Percentiles rank a stretch among this genome's conserved stretches.
These are phyloP conservation scores for Dasysyrphus tricinctus DNA, from an alignment of 2,888 invertebrate genomes.

Conservation along the genomic window DNA sequence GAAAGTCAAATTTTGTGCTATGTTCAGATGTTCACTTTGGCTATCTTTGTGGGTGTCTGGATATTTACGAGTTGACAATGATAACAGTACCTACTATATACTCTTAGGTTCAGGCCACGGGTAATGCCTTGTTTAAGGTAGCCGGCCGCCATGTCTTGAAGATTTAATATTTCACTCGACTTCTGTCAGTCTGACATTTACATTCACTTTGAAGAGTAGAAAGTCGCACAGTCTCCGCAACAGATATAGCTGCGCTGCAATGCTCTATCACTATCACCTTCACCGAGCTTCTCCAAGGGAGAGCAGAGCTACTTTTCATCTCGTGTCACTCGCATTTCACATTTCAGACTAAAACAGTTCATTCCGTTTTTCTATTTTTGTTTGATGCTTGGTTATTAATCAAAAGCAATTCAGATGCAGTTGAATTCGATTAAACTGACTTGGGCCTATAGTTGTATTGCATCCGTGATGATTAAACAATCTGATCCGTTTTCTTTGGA, in stretches of 20 bases:
- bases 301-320: conserved; percentile 61
- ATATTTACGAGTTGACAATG: conserved; percentile 75
- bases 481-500: conserved; percentile 37
- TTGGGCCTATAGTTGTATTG: conserved; percentile 19
- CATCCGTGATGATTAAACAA: conserved; percentile 63
- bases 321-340: conserved; percentile 70
- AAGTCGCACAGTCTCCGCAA: conserved; percentile 46
- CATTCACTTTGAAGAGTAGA: conserved; percentile 75
- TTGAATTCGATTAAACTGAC: conserved; percentile 65
- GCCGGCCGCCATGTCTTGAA: conserved; percentile 55
- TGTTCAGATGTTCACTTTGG: conserved; percentile 59
- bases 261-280: conserved; percentile 48
- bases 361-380: conserved; percentile 52
- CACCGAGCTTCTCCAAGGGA: neutral
- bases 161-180: conserved; percentile 73
- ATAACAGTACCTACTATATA: conserved; percentile 68
- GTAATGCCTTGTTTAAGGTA: conserved; percentile 70
- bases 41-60: conserved; percentile 74
- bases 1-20: conserved; percentile 70
- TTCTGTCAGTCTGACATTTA: conserved; percentile 70
- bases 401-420: conserved; percentile 72
- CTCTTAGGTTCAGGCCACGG: conserved; percentile 33
- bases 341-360: conserved; percentile 53
- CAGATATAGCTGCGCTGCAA: neutral
- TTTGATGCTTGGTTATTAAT: conserved; percentile 69